These are phyloP conservation scores for Cossypha niveicapilla DNA, from an alignment of 2,797 vertebrate species.

Conservation along the genomic window DNA sequence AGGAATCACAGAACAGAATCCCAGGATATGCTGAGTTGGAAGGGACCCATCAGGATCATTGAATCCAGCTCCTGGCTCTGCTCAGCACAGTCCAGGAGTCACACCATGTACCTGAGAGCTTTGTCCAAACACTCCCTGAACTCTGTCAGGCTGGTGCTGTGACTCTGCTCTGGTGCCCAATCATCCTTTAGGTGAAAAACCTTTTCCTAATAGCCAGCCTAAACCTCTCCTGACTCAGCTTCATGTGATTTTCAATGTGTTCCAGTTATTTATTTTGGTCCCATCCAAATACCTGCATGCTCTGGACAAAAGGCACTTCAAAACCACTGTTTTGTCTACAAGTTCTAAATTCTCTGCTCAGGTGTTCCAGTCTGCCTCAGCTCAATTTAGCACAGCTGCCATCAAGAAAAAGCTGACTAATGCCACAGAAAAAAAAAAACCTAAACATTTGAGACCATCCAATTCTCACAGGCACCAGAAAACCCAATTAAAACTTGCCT, in stretches of 20 bases:
- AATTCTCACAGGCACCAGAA: background rate
- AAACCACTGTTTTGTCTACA: background rate
- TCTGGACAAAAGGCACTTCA: background rate
- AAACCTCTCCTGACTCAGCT: background rate
- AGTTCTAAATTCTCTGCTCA: background rate
- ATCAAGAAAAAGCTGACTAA: background rate
- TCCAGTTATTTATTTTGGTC: background rate
- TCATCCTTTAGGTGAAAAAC: background rate
- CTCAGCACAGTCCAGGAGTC: background rate
- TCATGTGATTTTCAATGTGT: background rate
- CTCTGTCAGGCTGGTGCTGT: background rate
- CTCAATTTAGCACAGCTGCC: background rate
- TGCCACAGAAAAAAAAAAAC: background rate
- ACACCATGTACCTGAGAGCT: background rate
- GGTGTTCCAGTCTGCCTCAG: background rate
- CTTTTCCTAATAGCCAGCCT: background rate
- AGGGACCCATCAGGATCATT: background rate
- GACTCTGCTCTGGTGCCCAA: background rate
- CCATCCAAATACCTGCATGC: fast-evolving
- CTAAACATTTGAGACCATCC: background rate
- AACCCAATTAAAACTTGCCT: background rate
- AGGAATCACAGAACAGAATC: background rate
- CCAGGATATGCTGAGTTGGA: background rate
- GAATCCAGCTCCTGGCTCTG: background rate
- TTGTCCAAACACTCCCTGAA: background rate